Evolutionary conservation across 2,888 invertebrate species (phyloP), one percentile per base, ranked within the genome.

Genomic region (Aradus depressus): DNA sequence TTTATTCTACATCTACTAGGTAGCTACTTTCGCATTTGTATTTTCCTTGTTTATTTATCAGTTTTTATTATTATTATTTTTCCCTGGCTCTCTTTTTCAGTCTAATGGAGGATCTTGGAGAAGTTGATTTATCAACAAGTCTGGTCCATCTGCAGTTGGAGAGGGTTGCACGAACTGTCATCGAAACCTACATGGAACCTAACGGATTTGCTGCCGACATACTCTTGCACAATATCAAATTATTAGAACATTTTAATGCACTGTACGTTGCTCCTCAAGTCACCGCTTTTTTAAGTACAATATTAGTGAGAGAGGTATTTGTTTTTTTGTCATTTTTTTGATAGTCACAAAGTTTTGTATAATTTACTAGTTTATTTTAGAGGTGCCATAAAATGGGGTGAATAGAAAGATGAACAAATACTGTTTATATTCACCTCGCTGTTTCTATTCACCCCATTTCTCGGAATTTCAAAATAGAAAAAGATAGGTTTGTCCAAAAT

Each of bases 111-210:
- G 39, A 21, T 5, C 22, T 54, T n/a, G 38, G 37, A 28, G 41
- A 51, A n/a, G 8, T 52, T 1, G 44, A 39, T 10, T 38, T 47
- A 8, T 37, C 35, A 18, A 26, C 48, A 6, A 39, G 37, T 25
- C 35, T 48, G 1, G 26, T 52, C 8, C 25, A 34, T 19, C 43
- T 44, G 6, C 35, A 19, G 21, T 49, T 35, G 35, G 41, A 28
- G 25, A 19, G 31, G 12, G 32, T 35, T 16, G 16, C 31, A 25
- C 18, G 25, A n/a, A 23, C 8, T 6, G 25, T 50, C 3, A 44
- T 41, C 3, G 52, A 50, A 21, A 37, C 32, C 16, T 50, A 55
- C 41, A 55, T 52, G 55, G 52, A 52, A 32, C 55, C 55, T 1
- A 50, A 49, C 12, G 55, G 55, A 23, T 55, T 55, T 35, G 52